Conservation (phyloP, 2,113 vertebrate species). For the Gymnorhina tibicen region DNA sequence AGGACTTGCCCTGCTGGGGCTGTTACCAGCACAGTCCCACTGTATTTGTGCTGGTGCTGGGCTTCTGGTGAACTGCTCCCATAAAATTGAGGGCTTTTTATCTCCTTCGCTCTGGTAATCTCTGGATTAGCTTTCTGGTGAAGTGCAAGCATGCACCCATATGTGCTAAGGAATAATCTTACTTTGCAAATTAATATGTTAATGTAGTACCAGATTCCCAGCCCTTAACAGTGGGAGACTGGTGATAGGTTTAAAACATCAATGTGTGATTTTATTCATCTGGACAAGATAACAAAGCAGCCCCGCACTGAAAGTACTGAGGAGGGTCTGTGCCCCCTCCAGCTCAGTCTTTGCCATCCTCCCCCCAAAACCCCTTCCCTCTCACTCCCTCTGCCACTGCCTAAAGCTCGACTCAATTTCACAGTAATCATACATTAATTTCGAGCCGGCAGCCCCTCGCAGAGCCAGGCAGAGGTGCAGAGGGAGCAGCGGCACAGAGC, state of each 20-base stretch:
- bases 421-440: constrained; percentile 25
- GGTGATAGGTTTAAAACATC: constrained; percentile 60
- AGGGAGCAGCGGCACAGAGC: constrained; percentile 59
- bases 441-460: constrained; percentile 41
- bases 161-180: background rate
- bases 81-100: background rate
- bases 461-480: constrained; percentile 56
- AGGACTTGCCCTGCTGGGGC: background rate
- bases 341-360: background rate
- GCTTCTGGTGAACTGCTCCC: background rate
- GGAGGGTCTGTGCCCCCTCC: background rate
- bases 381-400: constrained; percentile 1
- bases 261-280: constrained; percentile 56
- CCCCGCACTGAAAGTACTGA: background rate
- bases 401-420: constrained; percentile 19
- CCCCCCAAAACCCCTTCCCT: background rate
- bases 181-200: constrained; percentile 38
- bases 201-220: background rate
- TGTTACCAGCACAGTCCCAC: background rate
- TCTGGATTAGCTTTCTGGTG: background rate
- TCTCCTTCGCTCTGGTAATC: background rate
- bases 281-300: constrained; percentile 7
- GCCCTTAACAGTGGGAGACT: constrained; percentile 4
- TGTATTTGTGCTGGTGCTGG: background rate
- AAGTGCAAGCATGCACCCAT: background rate